Conservation (phyloP, 2,797 vertebrate genomes). For the Malurus splendens region DNA sequence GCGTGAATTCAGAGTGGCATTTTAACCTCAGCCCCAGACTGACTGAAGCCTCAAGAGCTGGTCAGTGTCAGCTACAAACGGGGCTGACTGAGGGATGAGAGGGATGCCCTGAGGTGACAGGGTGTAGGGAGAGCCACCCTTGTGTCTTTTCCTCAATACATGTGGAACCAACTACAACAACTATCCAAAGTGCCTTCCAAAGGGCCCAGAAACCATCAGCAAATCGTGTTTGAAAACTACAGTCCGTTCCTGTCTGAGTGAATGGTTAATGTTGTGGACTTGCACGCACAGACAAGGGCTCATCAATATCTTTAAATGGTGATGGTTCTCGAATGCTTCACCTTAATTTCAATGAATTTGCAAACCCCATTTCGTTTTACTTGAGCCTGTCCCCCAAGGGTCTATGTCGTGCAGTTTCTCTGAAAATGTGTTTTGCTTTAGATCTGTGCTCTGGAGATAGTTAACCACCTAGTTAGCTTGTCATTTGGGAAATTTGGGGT, state of each 20-base stretch:
- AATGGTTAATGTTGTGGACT: conserved; percentile 15
- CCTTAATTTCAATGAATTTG: conserved; percentile 53
- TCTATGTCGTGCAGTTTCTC: neutral
- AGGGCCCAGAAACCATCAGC: neutral
- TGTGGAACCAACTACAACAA: neutral
- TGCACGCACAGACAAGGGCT: neutral
- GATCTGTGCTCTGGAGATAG: neutral
- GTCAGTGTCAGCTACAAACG: neutral
- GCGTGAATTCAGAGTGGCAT: neutral
- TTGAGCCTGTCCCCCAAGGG: conserved; percentile 15
- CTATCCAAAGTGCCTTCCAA: neutral
- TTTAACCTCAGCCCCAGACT: neutral
- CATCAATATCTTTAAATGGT: conserved; percentile 32
- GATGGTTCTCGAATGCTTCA: neutral
- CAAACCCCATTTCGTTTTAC: conserved; percentile 8
- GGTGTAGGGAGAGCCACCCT: neutral
- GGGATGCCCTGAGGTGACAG: accelerated
- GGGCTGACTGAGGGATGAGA: no score
- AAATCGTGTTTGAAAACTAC: neutral
- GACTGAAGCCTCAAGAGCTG: neutral
- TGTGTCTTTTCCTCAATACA: neutral
- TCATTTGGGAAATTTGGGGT: neutral
- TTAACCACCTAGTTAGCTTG: conserved; percentile 19
- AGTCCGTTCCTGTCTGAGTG: neutral
- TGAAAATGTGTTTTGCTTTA: conserved; percentile 2